Conservation (phyloP, 2,113 vertebrate genomes). For the Neolamprologus fasciatus region DNA sequence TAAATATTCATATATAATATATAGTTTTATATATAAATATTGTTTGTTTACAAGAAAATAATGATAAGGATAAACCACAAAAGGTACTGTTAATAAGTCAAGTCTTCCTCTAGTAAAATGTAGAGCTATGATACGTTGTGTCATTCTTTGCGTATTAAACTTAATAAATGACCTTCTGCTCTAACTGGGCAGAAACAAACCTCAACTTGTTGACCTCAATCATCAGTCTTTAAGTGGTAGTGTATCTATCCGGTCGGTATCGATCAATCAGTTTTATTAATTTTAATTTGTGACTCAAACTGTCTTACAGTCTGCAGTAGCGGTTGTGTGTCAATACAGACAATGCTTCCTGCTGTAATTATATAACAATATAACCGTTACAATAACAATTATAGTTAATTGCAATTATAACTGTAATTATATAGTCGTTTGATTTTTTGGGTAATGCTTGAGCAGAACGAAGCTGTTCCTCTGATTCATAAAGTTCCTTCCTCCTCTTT, state of each 20-base stretch:
- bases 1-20: not conserved
- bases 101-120: not conserved
- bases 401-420: not conserved
- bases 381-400: rapidly evolving
- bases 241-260: rapidly evolving
- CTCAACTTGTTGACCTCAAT: not conserved
- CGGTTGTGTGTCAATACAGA: not conserved
- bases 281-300: not conserved
- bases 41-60: not conserved
- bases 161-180: not conserved
- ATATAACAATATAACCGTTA: not conserved
- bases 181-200: not conserved
- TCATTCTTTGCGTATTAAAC: not conserved
- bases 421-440: not conserved
- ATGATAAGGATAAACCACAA: not conserved
- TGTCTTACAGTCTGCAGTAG: not conserved
- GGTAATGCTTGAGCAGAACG: not conserved
- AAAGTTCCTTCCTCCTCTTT: not conserved
- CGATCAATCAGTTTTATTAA: rapidly evolving
- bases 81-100: not conserved
- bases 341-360: not conserved
- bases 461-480: not conserved
- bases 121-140: not conserved
- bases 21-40: not conserved
- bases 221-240: not conserved